These are phyloP conservation scores for Ptychobarbus kaznakovi DNA, from an alignment of 2,797 vertebrate genomes.

Conservation along the genomic window DNA sequence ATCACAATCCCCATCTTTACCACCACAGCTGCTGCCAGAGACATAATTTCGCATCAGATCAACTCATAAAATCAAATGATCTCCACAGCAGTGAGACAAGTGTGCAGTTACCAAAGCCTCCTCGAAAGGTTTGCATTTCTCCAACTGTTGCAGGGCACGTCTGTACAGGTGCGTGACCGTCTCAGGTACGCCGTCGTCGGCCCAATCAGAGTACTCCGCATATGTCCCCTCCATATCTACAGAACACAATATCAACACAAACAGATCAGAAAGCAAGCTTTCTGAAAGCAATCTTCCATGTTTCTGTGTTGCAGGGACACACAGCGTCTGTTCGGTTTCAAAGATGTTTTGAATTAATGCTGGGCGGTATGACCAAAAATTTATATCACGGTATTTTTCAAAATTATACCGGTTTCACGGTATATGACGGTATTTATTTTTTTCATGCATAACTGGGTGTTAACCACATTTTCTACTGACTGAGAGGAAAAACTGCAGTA, in stretches of 20 bases:
- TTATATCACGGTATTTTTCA: too few relatives aligned
- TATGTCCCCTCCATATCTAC: conserved; percentile 93
- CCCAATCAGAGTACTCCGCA: conserved; percentile 94
- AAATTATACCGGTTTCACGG: too few relatives aligned
- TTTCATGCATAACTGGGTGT: too few relatives aligned
- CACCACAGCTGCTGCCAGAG: neutral
- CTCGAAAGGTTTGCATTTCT: conserved; percentile 85
- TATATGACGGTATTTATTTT: too few relatives aligned
- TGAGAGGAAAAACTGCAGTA: too few relatives aligned
- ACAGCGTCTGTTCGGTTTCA: neutral
- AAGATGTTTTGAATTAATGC: neutral
- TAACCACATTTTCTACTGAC: too few relatives aligned
- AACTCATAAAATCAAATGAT: neutral
- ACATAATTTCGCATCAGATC: neutral
- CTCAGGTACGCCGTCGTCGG: conserved; percentile 86
- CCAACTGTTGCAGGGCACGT: conserved; percentile 86
- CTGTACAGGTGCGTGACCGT: conserved; percentile 80
- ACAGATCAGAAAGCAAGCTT: neutral
- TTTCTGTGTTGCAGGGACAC: neutral
- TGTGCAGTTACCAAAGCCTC: conserved; percentile 84
- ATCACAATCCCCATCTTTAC: neutral
- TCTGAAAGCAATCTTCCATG: neutral
- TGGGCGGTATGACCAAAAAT: too few relatives aligned
- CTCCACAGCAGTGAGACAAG: conserved; percentile 3
- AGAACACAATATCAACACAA: conserved; percentile 37